Percentiles rank a stretch among this genome's conserved stretches.
Evolutionary conservation across 2,113 vertebrate species (phyloP).

Genomic region (Alethe castanea): DNA sequence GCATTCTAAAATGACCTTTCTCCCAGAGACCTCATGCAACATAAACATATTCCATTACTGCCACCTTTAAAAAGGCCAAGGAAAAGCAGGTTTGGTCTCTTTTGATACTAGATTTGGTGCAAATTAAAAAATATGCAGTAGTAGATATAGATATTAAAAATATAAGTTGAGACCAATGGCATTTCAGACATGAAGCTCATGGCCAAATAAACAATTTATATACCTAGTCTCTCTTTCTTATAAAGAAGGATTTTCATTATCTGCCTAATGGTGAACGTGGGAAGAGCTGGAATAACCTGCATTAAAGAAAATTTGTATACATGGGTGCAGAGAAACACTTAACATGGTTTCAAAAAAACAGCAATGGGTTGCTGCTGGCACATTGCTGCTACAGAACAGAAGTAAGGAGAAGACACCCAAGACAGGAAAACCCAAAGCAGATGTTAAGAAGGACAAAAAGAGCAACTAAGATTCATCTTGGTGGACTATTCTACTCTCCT

Average conservation of each 20-base stretch:
- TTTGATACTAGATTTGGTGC: not conserved
- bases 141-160: not conserved
- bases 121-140: not conserved
- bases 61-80: not conserved
- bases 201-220: not conserved
- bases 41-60: not conserved
- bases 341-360: not conserved
- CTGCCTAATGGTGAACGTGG: not conserved
- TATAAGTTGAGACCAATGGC: not conserved
- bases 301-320: rapidly evolving
- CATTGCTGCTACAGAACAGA: rapidly evolving
- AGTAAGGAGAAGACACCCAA: not conserved
- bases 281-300: not conserved
- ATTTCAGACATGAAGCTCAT: not conserved
- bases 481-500: not conserved
- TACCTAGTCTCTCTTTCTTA: not conserved
- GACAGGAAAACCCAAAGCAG: not conserved
- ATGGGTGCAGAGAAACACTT: not conserved
- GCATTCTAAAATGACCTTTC: not conserved
- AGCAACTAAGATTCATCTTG: not conserved
- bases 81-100: not conserved
- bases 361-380: not conserved
- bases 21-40: not conserved
- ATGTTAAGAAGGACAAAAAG: not conserved
- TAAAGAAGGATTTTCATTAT: not conserved